phyloP scores from a whole-genome alignment of 2,888 invertebrate genomes.

The Alentia gelatinosa region DNA sequence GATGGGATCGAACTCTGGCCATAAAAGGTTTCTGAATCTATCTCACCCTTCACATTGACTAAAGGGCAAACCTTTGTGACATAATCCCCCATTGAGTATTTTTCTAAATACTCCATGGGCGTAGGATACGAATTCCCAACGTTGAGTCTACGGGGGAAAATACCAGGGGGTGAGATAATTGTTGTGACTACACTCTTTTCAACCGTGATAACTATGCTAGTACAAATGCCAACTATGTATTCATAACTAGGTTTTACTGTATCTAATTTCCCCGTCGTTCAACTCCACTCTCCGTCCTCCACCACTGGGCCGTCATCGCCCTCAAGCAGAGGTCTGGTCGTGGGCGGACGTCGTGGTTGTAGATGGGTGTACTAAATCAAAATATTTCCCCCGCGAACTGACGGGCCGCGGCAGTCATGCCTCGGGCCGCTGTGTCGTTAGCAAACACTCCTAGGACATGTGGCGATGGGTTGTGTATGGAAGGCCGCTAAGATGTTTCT shows the following conservation, averaged over 20 bases:
- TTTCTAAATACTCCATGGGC: too few relatives aligned
- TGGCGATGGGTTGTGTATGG: too few relatives aligned
- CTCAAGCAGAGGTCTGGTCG: not conserved
- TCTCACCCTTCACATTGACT: too few relatives aligned
- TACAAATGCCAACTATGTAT: not conserved
- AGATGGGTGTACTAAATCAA: not conserved
- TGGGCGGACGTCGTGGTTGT: not conserved
- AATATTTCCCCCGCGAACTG: not conserved
- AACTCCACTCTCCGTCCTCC: not conserved
- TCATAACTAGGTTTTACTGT: not conserved
- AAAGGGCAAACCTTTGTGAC: too few relatives aligned
- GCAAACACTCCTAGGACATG: not conserved
- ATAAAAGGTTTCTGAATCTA: too few relatives aligned
- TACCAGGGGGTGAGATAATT: too few relatives aligned
- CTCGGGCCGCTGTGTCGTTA: not conserved
- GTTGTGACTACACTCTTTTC: not conserved
- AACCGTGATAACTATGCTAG: not conserved
- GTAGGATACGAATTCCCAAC: too few relatives aligned
- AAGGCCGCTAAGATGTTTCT: too few relatives aligned
- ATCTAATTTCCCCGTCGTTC: not conserved
- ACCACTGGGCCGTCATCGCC: not conserved
- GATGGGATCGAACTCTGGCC: too few relatives aligned
- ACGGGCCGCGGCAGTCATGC: not conserved
- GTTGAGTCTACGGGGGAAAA: too few relatives aligned
- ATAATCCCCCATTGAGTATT: too few relatives aligned